These are phyloP conservation scores for Dunckerocampus dactyliophorus DNA, from an alignment of 2,113 vertebrate genomes.

Conservation along the genomic window DNA sequence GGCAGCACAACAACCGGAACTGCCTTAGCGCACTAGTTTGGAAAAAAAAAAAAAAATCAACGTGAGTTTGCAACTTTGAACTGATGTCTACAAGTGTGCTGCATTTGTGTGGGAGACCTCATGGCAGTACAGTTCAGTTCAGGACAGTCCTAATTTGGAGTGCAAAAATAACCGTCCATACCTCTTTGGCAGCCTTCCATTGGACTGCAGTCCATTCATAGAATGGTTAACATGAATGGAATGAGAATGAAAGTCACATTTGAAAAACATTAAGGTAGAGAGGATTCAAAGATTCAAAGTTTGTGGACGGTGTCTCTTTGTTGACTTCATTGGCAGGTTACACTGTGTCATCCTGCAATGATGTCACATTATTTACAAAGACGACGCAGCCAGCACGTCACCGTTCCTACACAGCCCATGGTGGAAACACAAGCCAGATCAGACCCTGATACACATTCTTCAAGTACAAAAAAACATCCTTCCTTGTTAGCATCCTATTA, in stretches of 20 bases:
- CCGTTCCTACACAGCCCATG: neutral
- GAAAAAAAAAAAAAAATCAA: constrained; percentile 32
- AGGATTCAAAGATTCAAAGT: too few species aligned
- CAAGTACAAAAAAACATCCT: too few species aligned
- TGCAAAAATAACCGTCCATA: neutral
- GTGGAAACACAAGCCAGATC: neutral
- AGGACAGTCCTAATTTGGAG: neutral
- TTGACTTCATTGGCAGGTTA: neutral
- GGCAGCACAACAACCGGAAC: constrained; percentile 13
- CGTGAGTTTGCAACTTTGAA: constrained; percentile 20
- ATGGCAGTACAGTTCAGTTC: neutral
- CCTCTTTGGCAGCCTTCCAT: too few species aligned
- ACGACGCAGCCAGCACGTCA: neutral
- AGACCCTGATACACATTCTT: neutral
- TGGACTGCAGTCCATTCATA: too few species aligned
- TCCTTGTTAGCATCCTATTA: too few species aligned
- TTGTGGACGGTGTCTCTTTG: neutral
- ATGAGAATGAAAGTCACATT: too few species aligned
- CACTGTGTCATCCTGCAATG: neutral
- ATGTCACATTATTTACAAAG: neutral
- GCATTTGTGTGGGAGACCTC: constrained; percentile 11
- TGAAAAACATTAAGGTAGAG: too few species aligned
- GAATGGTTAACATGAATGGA: too few species aligned
- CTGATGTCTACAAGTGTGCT: constrained; percentile 19
- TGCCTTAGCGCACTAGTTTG: constrained; percentile 3